These are phyloP conservation scores for Acheta domesticus DNA, from an alignment of 2,888 invertebrate genomes.

Conservation along the genomic window DNA sequence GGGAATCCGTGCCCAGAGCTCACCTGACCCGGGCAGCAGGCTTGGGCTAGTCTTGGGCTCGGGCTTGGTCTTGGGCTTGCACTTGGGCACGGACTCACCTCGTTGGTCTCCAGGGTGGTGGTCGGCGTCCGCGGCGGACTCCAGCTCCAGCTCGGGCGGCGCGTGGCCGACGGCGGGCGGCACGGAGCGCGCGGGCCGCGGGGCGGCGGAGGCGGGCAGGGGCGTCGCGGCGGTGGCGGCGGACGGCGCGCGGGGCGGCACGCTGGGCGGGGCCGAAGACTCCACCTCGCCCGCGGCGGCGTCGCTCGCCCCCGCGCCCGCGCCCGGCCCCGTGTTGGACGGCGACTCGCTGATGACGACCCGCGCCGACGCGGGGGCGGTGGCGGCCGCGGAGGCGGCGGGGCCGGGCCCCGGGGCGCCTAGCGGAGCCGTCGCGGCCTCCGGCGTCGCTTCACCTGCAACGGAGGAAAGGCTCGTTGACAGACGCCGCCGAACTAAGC, in stretches of 20 bases:
- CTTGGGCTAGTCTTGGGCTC: too few relatives aligned
- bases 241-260: not conserved
- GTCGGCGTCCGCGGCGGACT: not conserved
- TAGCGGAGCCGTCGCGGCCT: too few relatives aligned
- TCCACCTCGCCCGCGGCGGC: not conserved
- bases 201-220: not conserved
- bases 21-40: too few relatives aligned
- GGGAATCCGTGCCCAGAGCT: too few relatives aligned
- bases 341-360: not conserved
- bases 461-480: too few relatives aligned
- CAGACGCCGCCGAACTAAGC: too few relatives aligned
- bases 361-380: not conserved
- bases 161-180: not conserved
- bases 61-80: too few relatives aligned
- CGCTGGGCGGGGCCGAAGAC: not conserved
- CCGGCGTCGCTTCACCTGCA: too few relatives aligned
- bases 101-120: not conserved
- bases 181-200: not conserved
- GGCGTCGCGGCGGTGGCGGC: not conserved
- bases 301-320: not conserved
- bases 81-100: not conserved
- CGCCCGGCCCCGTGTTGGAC: not conserved
- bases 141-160: not conserved
- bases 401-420: too few relatives aligned
- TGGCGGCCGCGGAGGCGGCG: not conserved